phyloP scores from a whole-genome alignment of 1,140 invertebrate genomes.

The Drosophila arawakana region DNA sequence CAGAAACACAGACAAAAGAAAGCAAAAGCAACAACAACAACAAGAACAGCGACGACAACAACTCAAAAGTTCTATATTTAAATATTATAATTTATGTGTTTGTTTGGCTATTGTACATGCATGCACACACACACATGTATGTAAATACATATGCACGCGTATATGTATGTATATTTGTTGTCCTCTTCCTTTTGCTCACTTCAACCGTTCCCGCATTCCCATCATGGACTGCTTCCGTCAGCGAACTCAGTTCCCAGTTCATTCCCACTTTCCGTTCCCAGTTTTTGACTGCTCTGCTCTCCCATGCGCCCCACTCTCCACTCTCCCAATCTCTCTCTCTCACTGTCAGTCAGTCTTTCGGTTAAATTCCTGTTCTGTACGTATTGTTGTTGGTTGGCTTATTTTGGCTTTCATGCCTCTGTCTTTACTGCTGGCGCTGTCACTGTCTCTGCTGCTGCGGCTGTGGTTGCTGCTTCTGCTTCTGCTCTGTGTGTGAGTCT shows the following conservation, averaged over 20 bases:
- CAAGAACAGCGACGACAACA: conserved; percentile 61
- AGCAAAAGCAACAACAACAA: conserved; percentile 39
- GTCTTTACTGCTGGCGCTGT: conserved; percentile 9
- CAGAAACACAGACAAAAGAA: conserved; percentile 45
- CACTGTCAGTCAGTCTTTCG: conserved; percentile 17
- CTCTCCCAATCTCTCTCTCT: conserved; percentile 4
- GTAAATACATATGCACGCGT: conserved; percentile 4
- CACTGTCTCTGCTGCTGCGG: conserved; percentile 5
- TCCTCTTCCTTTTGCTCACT: conserved; percentile 26
- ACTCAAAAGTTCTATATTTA: conserved; percentile 83
- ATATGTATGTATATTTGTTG: conserved; percentile 17
- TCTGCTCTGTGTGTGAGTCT: conserved; percentile 25
- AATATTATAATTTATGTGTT: conserved; percentile 82
- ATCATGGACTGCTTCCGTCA: conserved; percentile 48
- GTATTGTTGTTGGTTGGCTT: conserved; percentile 51
- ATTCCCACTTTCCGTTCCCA: conserved; percentile 58
- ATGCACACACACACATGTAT: conserved; percentile 4
- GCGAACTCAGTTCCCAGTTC: conserved; percentile 56
- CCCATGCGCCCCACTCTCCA: conserved; percentile 3
- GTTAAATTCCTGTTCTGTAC: conserved; percentile 69
- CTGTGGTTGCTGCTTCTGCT: background rate
- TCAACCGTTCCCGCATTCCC: conserved; percentile 31
- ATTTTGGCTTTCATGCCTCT: conserved; percentile 78
- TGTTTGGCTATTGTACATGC: conserved; percentile 71
- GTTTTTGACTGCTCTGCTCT: conserved; percentile 29